Evolutionary conservation across 2,113 vertebrate genomes (phyloP).

Genomic region (Puntigrus tetrazona): DNA sequence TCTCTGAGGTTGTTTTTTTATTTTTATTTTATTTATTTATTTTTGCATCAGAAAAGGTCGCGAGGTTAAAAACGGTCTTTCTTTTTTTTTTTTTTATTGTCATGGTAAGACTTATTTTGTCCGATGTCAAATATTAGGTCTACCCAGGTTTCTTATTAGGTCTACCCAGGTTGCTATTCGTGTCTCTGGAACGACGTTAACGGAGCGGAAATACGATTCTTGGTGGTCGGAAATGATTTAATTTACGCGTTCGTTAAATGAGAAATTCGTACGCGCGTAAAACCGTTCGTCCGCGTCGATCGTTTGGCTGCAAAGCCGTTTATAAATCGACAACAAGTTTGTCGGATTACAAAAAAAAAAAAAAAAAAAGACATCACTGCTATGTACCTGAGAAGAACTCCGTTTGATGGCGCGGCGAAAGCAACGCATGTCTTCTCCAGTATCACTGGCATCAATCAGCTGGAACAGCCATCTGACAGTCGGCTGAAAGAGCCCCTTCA

Average conservation of each 20-base stretch:
- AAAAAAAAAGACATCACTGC: not conserved
- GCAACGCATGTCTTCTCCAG: slow-evolving; percentile 27
- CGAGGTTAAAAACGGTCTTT: not conserved
- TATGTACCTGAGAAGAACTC: not conserved
- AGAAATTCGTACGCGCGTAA: not conserved
- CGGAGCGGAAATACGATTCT: not conserved
- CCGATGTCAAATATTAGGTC: not conserved
- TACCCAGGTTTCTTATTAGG: not conserved
- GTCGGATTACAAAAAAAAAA: not conserved
- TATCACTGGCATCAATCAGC: slow-evolving; percentile 57
- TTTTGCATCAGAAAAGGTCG: not conserved
- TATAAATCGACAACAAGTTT: not conserved
- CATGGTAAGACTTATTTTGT: not conserved
- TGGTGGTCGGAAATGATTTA: not conserved
- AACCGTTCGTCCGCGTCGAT: not conserved
- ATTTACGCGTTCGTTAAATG: not conserved
- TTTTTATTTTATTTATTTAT: not conserved
- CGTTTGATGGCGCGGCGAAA: not conserved
- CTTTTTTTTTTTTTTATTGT: not conserved
- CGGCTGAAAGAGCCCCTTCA: slow-evolving; percentile 58
- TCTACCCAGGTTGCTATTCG: not conserved
- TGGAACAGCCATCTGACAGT: slow-evolving; percentile 55
- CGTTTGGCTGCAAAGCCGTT: not conserved
- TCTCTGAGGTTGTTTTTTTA: no score
- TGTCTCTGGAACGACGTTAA: not conserved